Evolutionary conservation across 2,113 vertebrate species (phyloP).

Genomic region (Petromus typicus): DNA sequence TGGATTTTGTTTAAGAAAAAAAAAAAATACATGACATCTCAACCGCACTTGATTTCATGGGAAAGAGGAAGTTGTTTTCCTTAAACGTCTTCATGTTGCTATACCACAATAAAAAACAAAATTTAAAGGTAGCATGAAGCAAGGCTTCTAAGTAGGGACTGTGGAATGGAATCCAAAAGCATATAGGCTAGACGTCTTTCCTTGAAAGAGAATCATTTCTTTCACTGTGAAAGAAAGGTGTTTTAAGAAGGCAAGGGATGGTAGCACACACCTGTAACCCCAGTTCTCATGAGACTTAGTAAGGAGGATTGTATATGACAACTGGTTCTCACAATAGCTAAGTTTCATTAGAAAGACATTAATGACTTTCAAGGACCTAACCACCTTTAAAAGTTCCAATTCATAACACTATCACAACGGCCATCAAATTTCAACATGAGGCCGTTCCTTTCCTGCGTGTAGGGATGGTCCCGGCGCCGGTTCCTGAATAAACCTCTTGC

Average conservation of each 20-base stretch:
- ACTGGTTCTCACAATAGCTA: not conserved
- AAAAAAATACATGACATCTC: not conserved
- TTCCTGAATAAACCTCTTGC: too few relatives aligned
- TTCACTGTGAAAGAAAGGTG: not conserved
- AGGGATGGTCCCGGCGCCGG: too few relatives aligned
- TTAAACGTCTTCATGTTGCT: slow-evolving; percentile 14
- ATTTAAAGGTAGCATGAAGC: not conserved
- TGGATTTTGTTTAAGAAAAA: not conserved
- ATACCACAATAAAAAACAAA: slow-evolving; percentile 37
- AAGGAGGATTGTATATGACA: not conserved
- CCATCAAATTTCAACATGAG: too few relatives aligned
- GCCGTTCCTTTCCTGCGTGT: too few relatives aligned
- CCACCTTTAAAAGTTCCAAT: not conserved
- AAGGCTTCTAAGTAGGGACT: not conserved
- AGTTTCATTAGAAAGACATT: not conserved
- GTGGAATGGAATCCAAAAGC: slow-evolving; percentile 23
- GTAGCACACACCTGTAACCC: not conserved
- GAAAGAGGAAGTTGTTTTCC: not conserved
- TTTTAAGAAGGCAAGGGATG: not conserved
- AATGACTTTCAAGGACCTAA: not conserved
- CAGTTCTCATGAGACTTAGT: not conserved
- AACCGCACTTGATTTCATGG: not conserved
- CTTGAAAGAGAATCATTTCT: slow-evolving; percentile 7
- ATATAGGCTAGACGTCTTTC: not conserved
- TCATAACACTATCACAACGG: not conserved